These are phyloP conservation scores for Meloidogyne floridensis DNA, from an alignment of 1,140 invertebrate species.

Conservation along the genomic window DNA sequence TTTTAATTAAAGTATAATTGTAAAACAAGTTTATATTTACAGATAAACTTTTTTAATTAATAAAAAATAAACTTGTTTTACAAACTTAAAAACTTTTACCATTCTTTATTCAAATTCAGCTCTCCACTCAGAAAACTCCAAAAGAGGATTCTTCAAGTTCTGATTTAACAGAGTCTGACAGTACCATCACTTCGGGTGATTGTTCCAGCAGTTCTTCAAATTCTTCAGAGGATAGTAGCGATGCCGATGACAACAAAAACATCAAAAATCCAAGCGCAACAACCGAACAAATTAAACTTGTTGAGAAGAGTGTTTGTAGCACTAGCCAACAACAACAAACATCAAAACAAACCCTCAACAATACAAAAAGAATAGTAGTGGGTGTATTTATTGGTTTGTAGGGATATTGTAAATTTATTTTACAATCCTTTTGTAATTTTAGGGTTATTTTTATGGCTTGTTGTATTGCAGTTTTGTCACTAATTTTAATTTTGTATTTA, in stretches of 20 bases:
- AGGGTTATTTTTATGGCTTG: background rate
- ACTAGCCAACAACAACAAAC: conserved; percentile 4
- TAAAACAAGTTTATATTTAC: too few relatives aligned
- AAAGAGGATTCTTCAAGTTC: background rate
- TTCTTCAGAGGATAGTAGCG: background rate
- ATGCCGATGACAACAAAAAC: conserved; percentile 6
- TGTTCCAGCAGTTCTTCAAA: background rate
- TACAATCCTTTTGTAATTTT: background rate
- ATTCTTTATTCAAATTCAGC: background rate
- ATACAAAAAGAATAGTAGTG: background rate
- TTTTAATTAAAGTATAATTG: too few relatives aligned
- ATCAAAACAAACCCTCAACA: background rate
- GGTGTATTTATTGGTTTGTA: too few relatives aligned
- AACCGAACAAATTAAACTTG: background rate
- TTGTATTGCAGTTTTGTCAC: background rate
- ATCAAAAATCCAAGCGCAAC: background rate
- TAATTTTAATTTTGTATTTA: background rate
- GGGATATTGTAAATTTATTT: background rate
- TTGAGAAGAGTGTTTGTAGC: background rate
- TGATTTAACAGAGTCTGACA: conserved; percentile 2
- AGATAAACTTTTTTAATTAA: too few relatives aligned
- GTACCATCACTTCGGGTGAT: background rate
- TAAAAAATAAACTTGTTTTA: too few relatives aligned
- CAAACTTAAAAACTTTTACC: too few relatives aligned
- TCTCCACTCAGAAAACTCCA: background rate